Evolutionary conservation across 1,140 invertebrate genomes (phyloP), one percentile per base, ranked within the genome.

Genomic region (Atta cephalotes): DNA sequence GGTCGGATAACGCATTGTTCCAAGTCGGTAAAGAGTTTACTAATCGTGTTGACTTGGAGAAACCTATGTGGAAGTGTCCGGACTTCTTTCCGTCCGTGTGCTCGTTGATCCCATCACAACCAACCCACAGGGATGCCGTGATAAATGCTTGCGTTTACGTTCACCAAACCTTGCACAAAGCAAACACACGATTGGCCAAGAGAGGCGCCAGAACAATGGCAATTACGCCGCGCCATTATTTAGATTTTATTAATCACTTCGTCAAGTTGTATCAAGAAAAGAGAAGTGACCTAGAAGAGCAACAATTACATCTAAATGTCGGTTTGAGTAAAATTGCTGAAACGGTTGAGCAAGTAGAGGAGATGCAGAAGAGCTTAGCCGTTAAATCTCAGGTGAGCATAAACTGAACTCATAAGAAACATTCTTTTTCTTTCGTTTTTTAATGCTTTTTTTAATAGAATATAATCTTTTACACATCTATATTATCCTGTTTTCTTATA

Each of bases 211-310:
- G 98, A 89, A 99, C 98, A 3, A 99, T 99, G 97, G 98, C 99
- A 4, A 99, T 99, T 31, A 99, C 99, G 5, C 99, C 99, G 2
- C 96, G 98, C 81, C 99, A 99, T 95, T 99, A 99, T 95, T 95
- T 99, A n/a, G 99, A 99, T 95, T 99, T 99, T 94, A 99, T 99
- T 92, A 98, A 99, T 95, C 99, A 99, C 95, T 99, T 99, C 96
- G 99, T 99, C 6, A 99, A 99, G 94, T 95, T 99, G 63, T 99
- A 99, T 95, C 98, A 98, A 92, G 99, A 99, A 95, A 99, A 99
- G 95, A 97, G 99, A 45, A 98, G 98, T 7, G 99, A 99, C 94
- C 95, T 99, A 53, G 99, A 99, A 95, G 99, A 99, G 93, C 99
- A 99, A 93, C 99, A 99, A 93, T 96, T 99, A 2, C 99, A 99